Evolutionary conservation across 2,888 invertebrate species (phyloP).

Genomic region (Monochamus alternatus): DNA sequence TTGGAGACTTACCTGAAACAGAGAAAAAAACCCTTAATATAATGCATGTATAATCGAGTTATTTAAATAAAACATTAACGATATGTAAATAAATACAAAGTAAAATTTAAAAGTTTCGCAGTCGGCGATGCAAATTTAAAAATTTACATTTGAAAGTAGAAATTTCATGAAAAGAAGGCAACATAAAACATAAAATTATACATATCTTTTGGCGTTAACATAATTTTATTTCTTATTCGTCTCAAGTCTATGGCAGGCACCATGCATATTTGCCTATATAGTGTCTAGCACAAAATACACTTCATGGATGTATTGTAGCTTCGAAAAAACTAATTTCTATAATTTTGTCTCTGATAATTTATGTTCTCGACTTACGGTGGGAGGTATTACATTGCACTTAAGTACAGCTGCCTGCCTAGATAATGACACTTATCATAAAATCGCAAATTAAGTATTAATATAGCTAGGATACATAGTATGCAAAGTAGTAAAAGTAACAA

Average conservation of each 20-base stretch:
- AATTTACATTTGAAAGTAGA: conserved; percentile 38
- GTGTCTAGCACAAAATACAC: too few relatives aligned
- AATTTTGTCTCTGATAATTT: not conserved
- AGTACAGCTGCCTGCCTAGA: not conserved
- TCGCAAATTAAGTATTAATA: not conserved
- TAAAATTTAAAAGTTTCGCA: conserved; percentile 37
- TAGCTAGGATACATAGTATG: not conserved
- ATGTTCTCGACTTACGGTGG: not conserved
- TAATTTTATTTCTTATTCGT: conserved; percentile 20
- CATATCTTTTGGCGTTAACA: conserved; percentile 24
- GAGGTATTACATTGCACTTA: not conserved
- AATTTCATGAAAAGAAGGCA: conserved; percentile 35
- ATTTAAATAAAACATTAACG: conserved; percentile 38
- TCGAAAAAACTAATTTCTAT: not conserved
- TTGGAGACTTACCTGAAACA: conserved; percentile 33
- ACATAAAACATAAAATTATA: conserved; percentile 24
- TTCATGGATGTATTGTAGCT: too few relatives aligned
- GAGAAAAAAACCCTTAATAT: conserved; percentile 24
- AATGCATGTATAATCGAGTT: conserved; percentile 25
- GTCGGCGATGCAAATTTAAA: conserved; percentile 22
- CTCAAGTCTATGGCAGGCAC: not conserved
- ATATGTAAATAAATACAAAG: conserved; percentile 40
- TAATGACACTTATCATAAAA: not conserved
- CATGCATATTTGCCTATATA: not conserved
- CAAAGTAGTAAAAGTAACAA: not conserved